Evolutionary conservation across 2,888 invertebrate genomes (phyloP).

Genomic region (Eupithecia insigniata): DNA sequence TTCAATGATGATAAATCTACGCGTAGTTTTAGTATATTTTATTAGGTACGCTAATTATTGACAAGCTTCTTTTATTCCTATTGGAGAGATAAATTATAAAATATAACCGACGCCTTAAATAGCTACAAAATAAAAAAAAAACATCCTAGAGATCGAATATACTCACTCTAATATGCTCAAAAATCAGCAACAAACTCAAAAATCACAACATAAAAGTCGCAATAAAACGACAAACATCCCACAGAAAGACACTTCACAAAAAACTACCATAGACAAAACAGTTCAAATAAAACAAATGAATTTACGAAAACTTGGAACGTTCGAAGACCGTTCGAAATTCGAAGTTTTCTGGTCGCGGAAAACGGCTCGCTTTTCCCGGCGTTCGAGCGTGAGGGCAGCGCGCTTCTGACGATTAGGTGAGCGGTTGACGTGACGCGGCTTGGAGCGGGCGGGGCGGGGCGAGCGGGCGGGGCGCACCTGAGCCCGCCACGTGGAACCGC

Average conservation of each 20-base stretch:
- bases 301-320: slow-evolving; percentile 50
- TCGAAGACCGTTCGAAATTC: slow-evolving; percentile 62
- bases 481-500: slow-evolving; percentile 70
- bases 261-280: slow-evolving; percentile 17
- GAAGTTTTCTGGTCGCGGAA: slow-evolving; percentile 79
- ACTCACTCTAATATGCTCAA: slow-evolving; percentile 69
- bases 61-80: background rate
- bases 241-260: slow-evolving; percentile 55
- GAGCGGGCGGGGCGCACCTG: slow-evolving; percentile 78
- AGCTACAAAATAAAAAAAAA: background rate
- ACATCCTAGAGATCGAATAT: slow-evolving; percentile 42
- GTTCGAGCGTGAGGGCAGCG: slow-evolving; percentile 82
- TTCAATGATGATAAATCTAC: background rate
- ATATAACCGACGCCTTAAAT: too few relatives aligned
- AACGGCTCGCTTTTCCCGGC: slow-evolving; percentile 82
- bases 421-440: slow-evolving; percentile 68
- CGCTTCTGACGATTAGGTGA: slow-evolving; percentile 77
- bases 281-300: slow-evolving; percentile 37
- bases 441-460: slow-evolving; percentile 67
- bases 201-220: slow-evolving; percentile 63
- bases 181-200: slow-evolving; percentile 57
- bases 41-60: background rate
- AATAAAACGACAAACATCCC: slow-evolving; percentile 77
- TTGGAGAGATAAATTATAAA: background rate
- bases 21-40: background rate